These are phyloP conservation scores for Dolomedes plantarius DNA, from an alignment of 2,888 invertebrate species.

Conservation along the genomic window DNA sequence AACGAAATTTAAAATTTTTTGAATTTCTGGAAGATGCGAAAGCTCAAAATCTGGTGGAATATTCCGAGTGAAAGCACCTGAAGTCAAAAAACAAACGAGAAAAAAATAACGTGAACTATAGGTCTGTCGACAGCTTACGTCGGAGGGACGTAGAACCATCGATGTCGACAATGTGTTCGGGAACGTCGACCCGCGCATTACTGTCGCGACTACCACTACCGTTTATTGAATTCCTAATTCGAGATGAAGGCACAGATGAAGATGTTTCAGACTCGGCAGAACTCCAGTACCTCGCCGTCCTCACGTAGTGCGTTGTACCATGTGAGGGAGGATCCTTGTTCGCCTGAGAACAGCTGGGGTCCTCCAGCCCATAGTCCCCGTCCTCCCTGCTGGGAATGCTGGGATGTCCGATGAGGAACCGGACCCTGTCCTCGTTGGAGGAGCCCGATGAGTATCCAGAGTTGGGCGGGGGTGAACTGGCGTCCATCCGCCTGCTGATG, in stretches of 20 bases:
- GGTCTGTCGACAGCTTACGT: conserved; percentile 71
- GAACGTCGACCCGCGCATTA: conserved; percentile 54
- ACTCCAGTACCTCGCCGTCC: conserved; percentile 59
- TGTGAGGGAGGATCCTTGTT: neutral
- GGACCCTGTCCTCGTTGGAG: conserved; percentile 69
- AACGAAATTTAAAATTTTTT: no score
- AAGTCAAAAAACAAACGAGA: neutral
- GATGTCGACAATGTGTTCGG: conserved; percentile 62
- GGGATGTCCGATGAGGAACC: conserved; percentile 66
- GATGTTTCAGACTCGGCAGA: conserved; percentile 50
- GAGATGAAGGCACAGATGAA: conserved; percentile 69
- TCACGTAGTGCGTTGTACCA: conserved; percentile 1
- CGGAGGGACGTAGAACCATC: conserved; percentile 65
- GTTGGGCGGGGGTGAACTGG: conserved; percentile 69
- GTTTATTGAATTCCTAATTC: conserved; percentile 49
- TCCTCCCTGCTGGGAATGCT: conserved; percentile 34
- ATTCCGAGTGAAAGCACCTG: neutral
- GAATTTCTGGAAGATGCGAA: no score
- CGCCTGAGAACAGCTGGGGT: conserved; percentile 1
- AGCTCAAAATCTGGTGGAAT: neutral
- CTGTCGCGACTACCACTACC: conserved; percentile 33
- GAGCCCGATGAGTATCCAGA: conserved; percentile 72
- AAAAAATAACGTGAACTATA: conserved; percentile 61
- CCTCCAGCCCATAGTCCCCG: conserved; percentile 59
- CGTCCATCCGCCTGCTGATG: conserved; percentile 47